Percentiles rank a stretch among this genome's conserved stretches.
phyloP scores from a whole-genome alignment of 2,797 vertebrate species.

The Rhincodon typus region DNA sequence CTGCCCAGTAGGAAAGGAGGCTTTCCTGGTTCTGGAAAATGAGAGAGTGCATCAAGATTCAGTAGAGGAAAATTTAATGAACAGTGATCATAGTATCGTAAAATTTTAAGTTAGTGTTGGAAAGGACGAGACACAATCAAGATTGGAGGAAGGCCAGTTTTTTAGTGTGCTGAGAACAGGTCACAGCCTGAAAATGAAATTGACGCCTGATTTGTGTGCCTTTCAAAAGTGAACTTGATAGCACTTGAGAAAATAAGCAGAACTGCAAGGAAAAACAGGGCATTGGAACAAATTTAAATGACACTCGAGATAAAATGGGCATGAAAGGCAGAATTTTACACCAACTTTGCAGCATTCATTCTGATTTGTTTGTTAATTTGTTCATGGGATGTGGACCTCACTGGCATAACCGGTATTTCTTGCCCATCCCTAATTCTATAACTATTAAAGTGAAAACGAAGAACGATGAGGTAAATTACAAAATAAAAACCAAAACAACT shows the following conservation, averaged over 20 bases:
- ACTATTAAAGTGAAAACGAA: neutral
- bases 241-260: neutral
- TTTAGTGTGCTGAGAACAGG: neutral
- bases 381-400: too few relatives aligned
- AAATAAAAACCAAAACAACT: too few relatives aligned
- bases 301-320: neutral
- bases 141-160: neutral
- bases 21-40: neutral
- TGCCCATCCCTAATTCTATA: neutral
- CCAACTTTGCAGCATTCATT: too few relatives aligned
- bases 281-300: neutral
- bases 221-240: neutral
- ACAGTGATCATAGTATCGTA: neutral
- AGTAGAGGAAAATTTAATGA: neutral
- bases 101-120: neutral
- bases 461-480: neutral
- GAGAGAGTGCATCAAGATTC: neutral
- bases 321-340: too few relatives aligned
- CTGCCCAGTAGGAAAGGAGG: neutral
- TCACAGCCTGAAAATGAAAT: neutral
- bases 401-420: too few relatives aligned
- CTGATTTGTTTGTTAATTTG: too few relatives aligned
- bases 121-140: neutral
- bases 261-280: too few relatives aligned
- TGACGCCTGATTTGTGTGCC: neutral